Percentiles rank a stretch among this genome's conserved stretches.
Conservation (phyloP, 2,888 invertebrate species). For the Steinernema carpocapsae region DNA sequence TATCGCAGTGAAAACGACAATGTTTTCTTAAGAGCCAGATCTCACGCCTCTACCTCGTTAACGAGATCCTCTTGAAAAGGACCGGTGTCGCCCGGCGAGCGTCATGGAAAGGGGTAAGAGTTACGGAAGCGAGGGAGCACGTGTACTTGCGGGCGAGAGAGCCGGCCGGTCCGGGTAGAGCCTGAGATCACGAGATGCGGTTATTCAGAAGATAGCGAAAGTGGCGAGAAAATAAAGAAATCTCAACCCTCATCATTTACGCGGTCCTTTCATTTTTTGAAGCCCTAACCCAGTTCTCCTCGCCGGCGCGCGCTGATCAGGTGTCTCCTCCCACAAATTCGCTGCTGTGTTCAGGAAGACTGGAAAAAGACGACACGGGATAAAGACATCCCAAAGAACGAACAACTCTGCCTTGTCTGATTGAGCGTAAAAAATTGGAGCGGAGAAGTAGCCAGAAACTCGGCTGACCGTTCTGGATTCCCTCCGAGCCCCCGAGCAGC, state of each 20-base stretch:
- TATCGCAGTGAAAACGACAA: constrained; percentile 13
- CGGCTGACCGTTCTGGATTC: neutral
- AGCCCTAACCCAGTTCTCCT: constrained; percentile 32
- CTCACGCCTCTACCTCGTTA: constrained; percentile 18
- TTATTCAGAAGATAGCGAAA: constrained; percentile 34
- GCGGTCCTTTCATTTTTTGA: constrained; percentile 32
- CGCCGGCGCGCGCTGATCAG: constrained; percentile 22
- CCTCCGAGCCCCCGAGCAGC: neutral
- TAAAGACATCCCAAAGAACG: constrained; percentile 3
- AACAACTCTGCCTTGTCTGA: neutral
- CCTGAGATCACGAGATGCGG: neutral
- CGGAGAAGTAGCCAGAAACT: neutral
- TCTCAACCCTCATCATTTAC: neutral
- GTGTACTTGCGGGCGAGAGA: neutral
- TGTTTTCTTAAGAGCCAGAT: constrained; percentile 5
- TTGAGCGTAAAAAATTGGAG: constrained; percentile 9
- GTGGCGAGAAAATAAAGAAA: constrained; percentile 34
- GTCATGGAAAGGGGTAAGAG: too few species aligned
- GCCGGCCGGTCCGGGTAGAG: neutral
- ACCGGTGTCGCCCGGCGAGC: neutral
- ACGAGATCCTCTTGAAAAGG: neutral
- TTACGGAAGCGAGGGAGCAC: neutral
- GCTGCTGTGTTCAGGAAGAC: neutral
- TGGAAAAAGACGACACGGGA: constrained; percentile 1
- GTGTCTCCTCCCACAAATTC: constrained; percentile 31